A percentile compares a stretch with the other conserved stretches of the same genome.
These are phyloP conservation scores for Strigamia maritima DNA, from an alignment of 2,888 invertebrate species.

Conservation along the genomic window DNA sequence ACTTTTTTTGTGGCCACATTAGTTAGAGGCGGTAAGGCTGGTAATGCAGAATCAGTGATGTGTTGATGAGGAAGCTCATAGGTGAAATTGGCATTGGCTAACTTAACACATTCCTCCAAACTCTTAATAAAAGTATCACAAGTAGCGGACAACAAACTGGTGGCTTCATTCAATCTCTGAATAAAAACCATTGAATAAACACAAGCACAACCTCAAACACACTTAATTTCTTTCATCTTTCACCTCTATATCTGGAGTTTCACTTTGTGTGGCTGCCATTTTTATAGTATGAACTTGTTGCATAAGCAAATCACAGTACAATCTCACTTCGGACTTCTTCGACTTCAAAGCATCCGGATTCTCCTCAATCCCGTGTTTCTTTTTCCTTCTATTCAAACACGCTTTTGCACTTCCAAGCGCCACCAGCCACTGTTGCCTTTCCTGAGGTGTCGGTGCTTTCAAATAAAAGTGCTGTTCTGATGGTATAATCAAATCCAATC, in stretches of 20 bases:
- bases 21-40: not conserved
- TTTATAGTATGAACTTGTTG: slow-evolving; percentile 76
- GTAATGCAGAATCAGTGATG: slow-evolving; percentile 48
- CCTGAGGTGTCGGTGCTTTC: slow-evolving; percentile 70
- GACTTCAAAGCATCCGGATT: slow-evolving; percentile 57
- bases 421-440: slow-evolving; percentile 76
- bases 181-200: slow-evolving; percentile 44
- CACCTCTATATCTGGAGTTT: slow-evolving; percentile 63
- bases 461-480: slow-evolving; percentile 78
- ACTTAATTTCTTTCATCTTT: too few relatives aligned
- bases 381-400: slow-evolving; percentile 56
- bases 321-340: slow-evolving; percentile 71
- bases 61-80: slow-evolving; percentile 51
- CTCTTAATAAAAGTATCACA: slow-evolving; percentile 81
- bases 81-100: slow-evolving; percentile 49
- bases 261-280: slow-evolving; percentile 60
- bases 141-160: slow-evolving; percentile 69
- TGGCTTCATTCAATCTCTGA: slow-evolving; percentile 69
- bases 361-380: slow-evolving; percentile 47
- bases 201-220: not conserved
- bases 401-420: slow-evolving; percentile 76
- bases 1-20: not conserved
- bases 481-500: slow-evolving; percentile 75
- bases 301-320: slow-evolving; percentile 78
- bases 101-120: slow-evolving; percentile 71